Base-by-base conservation (phyloP, 2,888 invertebrate genomes). In the Polyploca ridens region DNA sequence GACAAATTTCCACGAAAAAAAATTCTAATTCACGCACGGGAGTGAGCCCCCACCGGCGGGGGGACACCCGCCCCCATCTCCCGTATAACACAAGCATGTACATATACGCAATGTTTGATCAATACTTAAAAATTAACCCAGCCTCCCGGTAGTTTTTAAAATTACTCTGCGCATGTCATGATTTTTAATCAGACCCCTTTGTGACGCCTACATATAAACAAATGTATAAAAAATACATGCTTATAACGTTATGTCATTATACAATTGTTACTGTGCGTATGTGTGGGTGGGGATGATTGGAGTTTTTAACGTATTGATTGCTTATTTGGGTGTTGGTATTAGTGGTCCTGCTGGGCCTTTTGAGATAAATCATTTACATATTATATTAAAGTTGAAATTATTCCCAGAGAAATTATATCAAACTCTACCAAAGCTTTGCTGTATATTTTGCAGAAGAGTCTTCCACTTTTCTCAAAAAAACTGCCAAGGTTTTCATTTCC, bases 81-180 rank as follows among this genome's bases (percentile, higher is more conserved):
- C 68, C 69, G 64, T 69, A 71, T 72, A 73, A 76, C 74, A 74
- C 74, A 70, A 72, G 76, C 76, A 75, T 81, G 82, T 81, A 77
- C 82, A 83, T 84, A 87, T 85, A 93, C 91, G 92, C 93, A 93
- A 93, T 93, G 93, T 41, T 93, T 94, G 93, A 93, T 94, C 93
- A 93, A 93, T 94, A 94, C 93, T 94, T 94, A 94, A 94, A 94
- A 94, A 94, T 94, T 94, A 93, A 94, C 93, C 90, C 91, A 87
- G 85, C 90, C 91, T 89, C 90, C 87, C 19, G 87, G 88, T 93
- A 93, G 93, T 93, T 93, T 93, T 94, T 93, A 91, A 94, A 89
- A 91, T 91, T 91, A 93, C 82, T 90, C 90, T 94, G 93, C 93
- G 93, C 93, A 94, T 94, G 93, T 93, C 93, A 93, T 93, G 93